These are phyloP conservation scores for Cyprinus carpio DNA, from an alignment of 2,113 vertebrate genomes.

Conservation along the genomic window DNA sequence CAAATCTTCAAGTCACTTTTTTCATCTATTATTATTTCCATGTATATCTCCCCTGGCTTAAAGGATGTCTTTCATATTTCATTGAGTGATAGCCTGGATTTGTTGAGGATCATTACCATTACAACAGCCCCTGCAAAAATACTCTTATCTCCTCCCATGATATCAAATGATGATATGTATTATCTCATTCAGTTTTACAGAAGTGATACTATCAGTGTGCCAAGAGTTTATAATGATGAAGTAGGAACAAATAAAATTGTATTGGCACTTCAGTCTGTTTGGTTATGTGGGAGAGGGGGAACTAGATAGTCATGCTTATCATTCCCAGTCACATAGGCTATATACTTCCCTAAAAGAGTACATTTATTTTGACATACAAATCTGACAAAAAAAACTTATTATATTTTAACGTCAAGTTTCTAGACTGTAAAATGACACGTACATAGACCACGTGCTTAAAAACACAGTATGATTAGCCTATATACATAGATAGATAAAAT, in stretches of 20 bases:
- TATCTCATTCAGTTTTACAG: constrained; percentile 1
- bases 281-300: neutral
- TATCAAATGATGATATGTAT: constrained; percentile 21
- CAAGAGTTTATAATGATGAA: constrained; percentile 1
- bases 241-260: neutral
- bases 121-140: constrained; percentile 23
- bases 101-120: constrained; percentile 35
- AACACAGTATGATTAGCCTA: too few species aligned
- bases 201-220: neutral
- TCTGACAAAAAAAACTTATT: too few species aligned
- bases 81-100: constrained; percentile 21
- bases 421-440: too few species aligned
- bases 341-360: too few species aligned
- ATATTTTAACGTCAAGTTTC: too few species aligned
- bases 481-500: too few species aligned
- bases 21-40: constrained; percentile 23
- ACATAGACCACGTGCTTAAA: too few species aligned
- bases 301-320: neutral
- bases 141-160: neutral
- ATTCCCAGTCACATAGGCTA: too few species aligned
- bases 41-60: constrained; percentile 34
- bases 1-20: constrained; percentile 31
- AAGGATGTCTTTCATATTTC: constrained; percentile 40
- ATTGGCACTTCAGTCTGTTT: neutral
- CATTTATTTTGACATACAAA: too few species aligned